Evolutionary conservation across 1,140 invertebrate species (phyloP), one percentile per base, ranked within the genome.

Genomic region (Nasonia giraulti): DNA sequence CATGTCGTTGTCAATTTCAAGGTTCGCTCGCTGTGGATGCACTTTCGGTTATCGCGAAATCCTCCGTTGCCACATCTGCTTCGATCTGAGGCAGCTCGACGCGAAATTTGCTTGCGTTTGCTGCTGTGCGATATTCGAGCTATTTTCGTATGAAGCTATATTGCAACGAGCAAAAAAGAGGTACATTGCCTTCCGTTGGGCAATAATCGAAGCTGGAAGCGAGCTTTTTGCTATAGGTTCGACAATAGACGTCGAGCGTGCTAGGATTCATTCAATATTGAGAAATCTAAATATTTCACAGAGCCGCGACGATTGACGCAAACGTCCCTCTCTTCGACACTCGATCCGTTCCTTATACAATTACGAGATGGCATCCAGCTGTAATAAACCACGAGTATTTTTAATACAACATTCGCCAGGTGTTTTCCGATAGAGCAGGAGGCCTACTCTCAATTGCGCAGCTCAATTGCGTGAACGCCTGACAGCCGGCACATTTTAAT

Each of bases 401-500:
- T 44, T 7, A 33, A 71, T 71, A 71, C 12, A 71, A 11, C 27
- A 71, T 71, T 71, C 27, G 68, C 27, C 8, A 71, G 23, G 27
- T 71, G 68, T 71, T 33, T 71, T 27, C 11, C 55, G 6, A 33
- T 14, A 31, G 14, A 7, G 31, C 37, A 27, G 33, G 2, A 7
- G 27, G 27, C 68, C 27, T 27, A 27, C 27, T 33, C 55, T 62
- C 55, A 27, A 62, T 62, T 27, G 68, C 12, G 20, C 66, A 31
- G 68, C 31, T 47, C 31, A 40, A 40, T 12, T 14, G 31, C n/a
- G 5, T 33, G 76, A 47, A 27, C 5, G 80, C n/a, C 31, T 40
- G 76, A 55, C 62, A 55, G 40, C 44, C 73, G 47, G 37, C 27
- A 79, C 62, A 83, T 83, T 83, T 83, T 83, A 84, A 80, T 74